Percentiles rank a stretch among this genome's conserved stretches.
Conservation (phyloP, 2,888 invertebrate species). For the Spodoptera picta region DNA sequence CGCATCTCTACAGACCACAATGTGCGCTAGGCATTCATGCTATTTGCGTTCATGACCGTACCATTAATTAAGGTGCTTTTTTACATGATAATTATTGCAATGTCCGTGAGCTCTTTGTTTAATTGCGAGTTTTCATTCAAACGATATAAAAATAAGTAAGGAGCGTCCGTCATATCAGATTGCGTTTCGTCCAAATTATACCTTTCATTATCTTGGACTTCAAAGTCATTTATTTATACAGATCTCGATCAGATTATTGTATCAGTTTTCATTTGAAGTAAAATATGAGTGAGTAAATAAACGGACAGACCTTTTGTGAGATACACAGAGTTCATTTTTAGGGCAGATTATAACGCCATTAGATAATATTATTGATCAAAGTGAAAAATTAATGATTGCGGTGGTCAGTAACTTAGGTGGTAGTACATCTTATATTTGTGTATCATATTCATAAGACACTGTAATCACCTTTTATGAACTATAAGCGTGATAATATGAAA, state of each 20-base stretch:
- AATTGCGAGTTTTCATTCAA: constrained; percentile 40
- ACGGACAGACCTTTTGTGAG: too few relatives aligned
- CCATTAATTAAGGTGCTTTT: constrained; percentile 56
- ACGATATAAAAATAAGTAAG: constrained; percentile 11
- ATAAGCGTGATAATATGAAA: too few relatives aligned
- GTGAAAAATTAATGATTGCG: too few relatives aligned
- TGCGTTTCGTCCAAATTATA: constrained; percentile 5
- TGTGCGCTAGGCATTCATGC: constrained; percentile 27
- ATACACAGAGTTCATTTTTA: too few relatives aligned
- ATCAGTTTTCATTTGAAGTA: too few relatives aligned
- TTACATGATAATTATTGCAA: constrained; percentile 48
- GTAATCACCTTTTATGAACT: too few relatives aligned
- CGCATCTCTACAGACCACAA: constrained; percentile 7
- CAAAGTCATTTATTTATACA: constrained; percentile 12
- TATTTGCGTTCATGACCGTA: constrained; percentile 54
- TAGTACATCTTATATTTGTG: too few relatives aligned
- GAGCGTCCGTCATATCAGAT: neutral
- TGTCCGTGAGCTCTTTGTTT: constrained; percentile 54
- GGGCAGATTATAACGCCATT: too few relatives aligned
- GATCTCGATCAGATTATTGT: constrained; percentile 19
- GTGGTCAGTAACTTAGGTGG: too few relatives aligned
- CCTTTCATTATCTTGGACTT: constrained; percentile 10
- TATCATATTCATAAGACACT: too few relatives aligned
- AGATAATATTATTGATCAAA: too few relatives aligned
- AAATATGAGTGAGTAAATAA: too few relatives aligned